phyloP scores from a whole-genome alignment of 2,113 vertebrate genomes.

The Oenanthe melanoleuca region DNA sequence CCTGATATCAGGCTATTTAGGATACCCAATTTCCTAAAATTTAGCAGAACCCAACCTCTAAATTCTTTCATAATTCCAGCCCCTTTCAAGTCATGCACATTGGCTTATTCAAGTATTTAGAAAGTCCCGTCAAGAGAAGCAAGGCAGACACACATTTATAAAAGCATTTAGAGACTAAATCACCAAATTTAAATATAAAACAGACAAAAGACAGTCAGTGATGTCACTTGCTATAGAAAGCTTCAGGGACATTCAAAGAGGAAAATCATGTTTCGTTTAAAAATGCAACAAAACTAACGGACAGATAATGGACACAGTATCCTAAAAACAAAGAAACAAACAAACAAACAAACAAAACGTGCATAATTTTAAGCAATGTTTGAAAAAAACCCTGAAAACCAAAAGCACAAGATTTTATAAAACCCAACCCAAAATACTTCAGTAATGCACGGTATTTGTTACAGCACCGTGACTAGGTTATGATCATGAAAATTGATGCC shows the following conservation, averaged over 20 bases:
- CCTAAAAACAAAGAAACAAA: background rate
- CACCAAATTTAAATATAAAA: background rate
- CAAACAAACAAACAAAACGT: too few relatives aligned
- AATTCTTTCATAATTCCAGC: background rate
- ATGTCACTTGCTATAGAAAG: background rate
- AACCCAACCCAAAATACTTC: background rate
- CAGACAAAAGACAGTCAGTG: background rate
- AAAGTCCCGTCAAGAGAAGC: background rate
- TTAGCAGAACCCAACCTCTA: background rate
- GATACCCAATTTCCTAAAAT: background rate
- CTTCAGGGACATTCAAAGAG: background rate
- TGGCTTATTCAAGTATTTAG: background rate
- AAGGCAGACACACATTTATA: background rate
- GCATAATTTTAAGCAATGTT: background rate
- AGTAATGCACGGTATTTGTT: background rate
- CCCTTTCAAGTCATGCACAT: background rate
- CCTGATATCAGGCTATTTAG: background rate
- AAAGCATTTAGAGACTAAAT: background rate
- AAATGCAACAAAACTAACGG: background rate
- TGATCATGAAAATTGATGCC: rapidly evolving
- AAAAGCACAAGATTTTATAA: background rate
- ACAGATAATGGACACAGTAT: background rate
- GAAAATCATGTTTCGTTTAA: background rate
- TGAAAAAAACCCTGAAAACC: rapidly evolving
- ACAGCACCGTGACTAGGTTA: background rate